phyloP scores from a whole-genome alignment of 2,888 invertebrate species.

The Gymnosoma rotundatum region DNA sequence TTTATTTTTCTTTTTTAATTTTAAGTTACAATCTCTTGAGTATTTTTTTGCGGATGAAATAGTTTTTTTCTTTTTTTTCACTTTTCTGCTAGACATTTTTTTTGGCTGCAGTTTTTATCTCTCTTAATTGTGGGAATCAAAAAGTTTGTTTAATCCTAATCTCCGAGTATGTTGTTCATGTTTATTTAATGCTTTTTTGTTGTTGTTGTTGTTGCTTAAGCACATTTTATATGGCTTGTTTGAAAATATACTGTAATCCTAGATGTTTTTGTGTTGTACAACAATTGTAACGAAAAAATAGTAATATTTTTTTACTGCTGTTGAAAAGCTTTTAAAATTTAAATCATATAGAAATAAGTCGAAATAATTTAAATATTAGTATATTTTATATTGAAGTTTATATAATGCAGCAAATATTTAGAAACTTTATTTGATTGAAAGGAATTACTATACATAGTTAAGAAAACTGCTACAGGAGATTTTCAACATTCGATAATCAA shows the following conservation, averaged over 20 bases:
- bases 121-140: conserved; percentile 64
- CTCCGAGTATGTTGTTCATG: conserved; percentile 12
- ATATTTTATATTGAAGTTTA: not conserved
- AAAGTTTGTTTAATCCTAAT: conserved; percentile 65
- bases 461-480: not conserved
- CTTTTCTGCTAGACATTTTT: conserved; percentile 6
- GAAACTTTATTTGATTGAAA: not conserved
- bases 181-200: conserved; percentile 43
- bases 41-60: not conserved
- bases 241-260: conserved; percentile 38
- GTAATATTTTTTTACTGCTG: conserved; percentile 12
- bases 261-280: conserved; percentile 33
- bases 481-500: too few relatives aligned
- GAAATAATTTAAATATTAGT: not conserved
- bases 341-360: conserved; percentile 22
- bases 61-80: not conserved
- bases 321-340: conserved; percentile 2
- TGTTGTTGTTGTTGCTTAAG: conserved; percentile 22
- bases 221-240: conserved; percentile 4
- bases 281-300: conserved; percentile 5
- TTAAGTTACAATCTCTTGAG: not conserved
- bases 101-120: conserved; percentile 31
- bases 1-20: not conserved
- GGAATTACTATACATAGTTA: not conserved
- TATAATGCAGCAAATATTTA: conserved; percentile 3